Base-by-base conservation (phyloP, 2,888 invertebrate genomes). In the Flexamia atlantica region DNA sequence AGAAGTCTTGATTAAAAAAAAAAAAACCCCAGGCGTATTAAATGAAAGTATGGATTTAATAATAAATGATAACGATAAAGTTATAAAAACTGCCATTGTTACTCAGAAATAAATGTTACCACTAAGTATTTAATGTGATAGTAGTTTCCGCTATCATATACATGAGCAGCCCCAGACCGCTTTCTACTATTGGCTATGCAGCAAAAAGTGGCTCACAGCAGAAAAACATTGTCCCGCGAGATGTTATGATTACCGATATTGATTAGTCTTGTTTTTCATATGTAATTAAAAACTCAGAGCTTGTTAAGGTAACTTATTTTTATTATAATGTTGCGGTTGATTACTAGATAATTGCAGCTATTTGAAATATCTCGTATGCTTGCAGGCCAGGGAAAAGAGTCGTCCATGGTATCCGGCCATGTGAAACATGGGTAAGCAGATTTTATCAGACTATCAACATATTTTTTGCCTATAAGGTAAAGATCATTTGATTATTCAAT, bases 311-410 rank as follows among this genome's bases (percentile, higher is more conserved):
- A 28, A 17, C 9, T 57, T 53, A 53, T 53, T 53, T 46, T 64
- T 64, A 64, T 64, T 5, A 64, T 64, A 28, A 23, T 57, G 57
- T 23, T 57, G 23, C 12, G 23, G 20, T 23, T 68, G 20, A n/a
- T 4, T 5, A 72, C 36, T 4, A 17, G 7, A n/a, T 68, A 68
- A 40, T 72, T 72, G 40, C 32, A 28, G 30, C 68, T 68, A 30
- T 30, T 68, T 30, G 17, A 28, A n/a, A 30, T 68, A n/a, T 10
- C 72, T 72, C 23, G 23, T 68, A 17, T 76, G 76, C 80, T 88
- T 87, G 46, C 87, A 91, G 91, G 90, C 86, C 90, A 90, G 88
- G 90, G 90, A 50, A 90, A 90, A 85, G 89, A 89, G 86, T 89
- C 90, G 85, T 89, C 87, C 83, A 90, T 90, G 90, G 90, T 79